Evolutionary conservation across 2,888 invertebrate species (phyloP).

Genomic region (Gerris lacustris): DNA sequence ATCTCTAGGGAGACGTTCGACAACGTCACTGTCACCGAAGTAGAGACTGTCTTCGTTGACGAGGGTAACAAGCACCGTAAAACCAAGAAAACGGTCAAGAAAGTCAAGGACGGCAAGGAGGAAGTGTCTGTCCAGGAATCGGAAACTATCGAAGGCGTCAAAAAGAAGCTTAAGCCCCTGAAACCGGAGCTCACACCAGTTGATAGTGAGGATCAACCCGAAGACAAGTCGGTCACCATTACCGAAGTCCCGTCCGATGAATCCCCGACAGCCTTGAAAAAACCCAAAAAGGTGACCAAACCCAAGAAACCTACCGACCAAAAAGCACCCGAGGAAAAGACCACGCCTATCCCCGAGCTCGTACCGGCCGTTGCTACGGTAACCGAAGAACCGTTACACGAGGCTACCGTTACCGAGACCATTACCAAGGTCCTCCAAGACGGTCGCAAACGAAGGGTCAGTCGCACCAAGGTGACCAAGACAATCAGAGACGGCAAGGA

Average conservation of each 20-base stretch:
- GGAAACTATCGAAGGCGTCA: slow-evolving; percentile 6
- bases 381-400: slow-evolving; percentile 15
- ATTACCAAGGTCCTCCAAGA: too few species aligned
- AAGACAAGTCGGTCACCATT: not conserved
- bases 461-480: not conserved
- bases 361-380: slow-evolving; percentile 16
- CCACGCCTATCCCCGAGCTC: slow-evolving; percentile 5
- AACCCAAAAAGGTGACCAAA: not conserved
- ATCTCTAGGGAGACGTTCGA: not conserved
- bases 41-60: slow-evolving; percentile 14
- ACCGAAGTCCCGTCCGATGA: not conserved
- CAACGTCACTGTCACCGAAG: slow-evolving; percentile 7
- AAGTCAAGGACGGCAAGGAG: slow-evolving; percentile 23
- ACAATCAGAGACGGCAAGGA: slow-evolving; percentile 3
- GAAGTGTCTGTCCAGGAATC: slow-evolving; percentile 21
- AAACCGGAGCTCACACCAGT: slow-evolving; percentile 10
- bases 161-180: slow-evolving; percentile 1
- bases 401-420: slow-evolving; percentile 8
- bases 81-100: slow-evolving; percentile 19
- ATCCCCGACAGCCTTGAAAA: not conserved
- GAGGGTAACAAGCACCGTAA: slow-evolving; percentile 6
- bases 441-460: slow-evolving; percentile 14
- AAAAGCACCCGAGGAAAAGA: not conserved
- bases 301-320: not conserved
- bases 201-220: slow-evolving; percentile 2